Evolutionary conservation across 30 jellyfish, hydroid and myxozoan species (phyloP).

Genomic region (Cassiopea andromeda): DNA sequence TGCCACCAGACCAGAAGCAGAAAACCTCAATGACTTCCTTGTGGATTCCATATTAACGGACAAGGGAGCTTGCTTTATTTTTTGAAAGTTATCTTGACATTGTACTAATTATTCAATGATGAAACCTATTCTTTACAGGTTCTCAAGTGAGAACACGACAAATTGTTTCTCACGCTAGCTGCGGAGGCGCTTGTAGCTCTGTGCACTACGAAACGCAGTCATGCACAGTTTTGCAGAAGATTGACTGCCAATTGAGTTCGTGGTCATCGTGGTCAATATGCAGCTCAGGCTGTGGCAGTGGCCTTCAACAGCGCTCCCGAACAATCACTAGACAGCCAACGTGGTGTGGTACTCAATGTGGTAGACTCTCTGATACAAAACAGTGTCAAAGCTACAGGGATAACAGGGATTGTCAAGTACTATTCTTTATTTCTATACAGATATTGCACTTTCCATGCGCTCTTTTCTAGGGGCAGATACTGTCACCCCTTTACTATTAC

Average conservation of each 20-base stretch:
- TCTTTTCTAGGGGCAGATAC: no score
- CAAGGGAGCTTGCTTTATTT: no score
- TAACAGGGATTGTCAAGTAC: conserved; percentile 79
- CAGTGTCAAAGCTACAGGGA: conserved; percentile 84
- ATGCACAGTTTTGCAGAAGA: conserved; percentile 68
- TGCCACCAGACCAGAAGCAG: no score
- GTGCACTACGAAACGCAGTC: conserved; percentile 45
- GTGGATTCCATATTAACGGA: no score
- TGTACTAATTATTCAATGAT: no score
- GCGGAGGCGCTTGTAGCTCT: conserved; percentile 84
- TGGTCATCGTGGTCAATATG: conserved; percentile 93
- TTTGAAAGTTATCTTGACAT: no score
- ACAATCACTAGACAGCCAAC: conserved; percentile 62
- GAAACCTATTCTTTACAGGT: conserved; percentile 33
- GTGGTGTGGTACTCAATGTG: conserved; percentile 79
- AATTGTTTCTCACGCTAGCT: conserved; percentile 57
- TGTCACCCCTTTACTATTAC: no score
- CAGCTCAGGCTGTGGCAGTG: conserved; percentile 85
- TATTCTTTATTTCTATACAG: no score
- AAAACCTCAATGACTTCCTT: no score
- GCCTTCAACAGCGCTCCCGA: conserved; percentile 74
- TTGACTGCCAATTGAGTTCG: conserved; percentile 77
- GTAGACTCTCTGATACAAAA: conserved; percentile 37
- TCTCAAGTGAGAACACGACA: conserved; percentile 72
- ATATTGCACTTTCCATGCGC: no score